Percentiles rank a stretch among this genome's conserved stretches.
phyloP scores from a whole-genome alignment of 2,797 vertebrate genomes.

The Crypturellus tataupa region DNA sequence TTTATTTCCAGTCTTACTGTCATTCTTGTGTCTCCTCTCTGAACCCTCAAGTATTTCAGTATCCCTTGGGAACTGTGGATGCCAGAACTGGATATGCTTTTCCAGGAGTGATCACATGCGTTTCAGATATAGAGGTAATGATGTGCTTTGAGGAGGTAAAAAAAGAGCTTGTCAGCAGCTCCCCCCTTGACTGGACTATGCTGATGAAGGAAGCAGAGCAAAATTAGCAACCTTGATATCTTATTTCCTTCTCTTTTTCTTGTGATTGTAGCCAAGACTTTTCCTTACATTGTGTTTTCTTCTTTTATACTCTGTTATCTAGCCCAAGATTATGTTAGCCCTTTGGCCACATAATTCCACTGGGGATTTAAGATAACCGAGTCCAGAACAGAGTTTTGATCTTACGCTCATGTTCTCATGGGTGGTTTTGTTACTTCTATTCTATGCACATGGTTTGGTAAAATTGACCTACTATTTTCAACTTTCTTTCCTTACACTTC shows the following conservation, averaged over 20 bases:
- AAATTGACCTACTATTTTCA: not conserved
- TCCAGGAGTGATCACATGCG: not conserved
- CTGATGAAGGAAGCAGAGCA: not conserved
- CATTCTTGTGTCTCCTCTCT: not conserved
- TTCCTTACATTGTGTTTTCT: not conserved
- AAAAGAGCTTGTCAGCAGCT: not conserved
- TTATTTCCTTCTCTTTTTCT: not conserved
- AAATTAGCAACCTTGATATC: not conserved
- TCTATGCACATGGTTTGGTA: not conserved
- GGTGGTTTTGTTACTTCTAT: not conserved
- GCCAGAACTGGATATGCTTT: not conserved
- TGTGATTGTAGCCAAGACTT: not conserved
- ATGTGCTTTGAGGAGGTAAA: not conserved
- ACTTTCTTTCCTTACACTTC: not conserved
- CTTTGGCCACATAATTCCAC: not conserved
- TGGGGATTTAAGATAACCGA: not conserved
- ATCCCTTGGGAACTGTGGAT: not conserved
- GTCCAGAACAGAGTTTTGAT: not conserved
- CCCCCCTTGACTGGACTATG: accelerated
- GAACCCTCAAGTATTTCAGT: not conserved
- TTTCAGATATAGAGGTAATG: not conserved
- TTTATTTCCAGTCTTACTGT: not conserved
- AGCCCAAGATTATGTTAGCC: not conserved
- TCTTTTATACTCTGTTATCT: not conserved
- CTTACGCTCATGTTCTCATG: not conserved